Evolutionary conservation across 2,113 vertebrate species (phyloP).

Genomic region (Neodon shergylaensis): DNA sequence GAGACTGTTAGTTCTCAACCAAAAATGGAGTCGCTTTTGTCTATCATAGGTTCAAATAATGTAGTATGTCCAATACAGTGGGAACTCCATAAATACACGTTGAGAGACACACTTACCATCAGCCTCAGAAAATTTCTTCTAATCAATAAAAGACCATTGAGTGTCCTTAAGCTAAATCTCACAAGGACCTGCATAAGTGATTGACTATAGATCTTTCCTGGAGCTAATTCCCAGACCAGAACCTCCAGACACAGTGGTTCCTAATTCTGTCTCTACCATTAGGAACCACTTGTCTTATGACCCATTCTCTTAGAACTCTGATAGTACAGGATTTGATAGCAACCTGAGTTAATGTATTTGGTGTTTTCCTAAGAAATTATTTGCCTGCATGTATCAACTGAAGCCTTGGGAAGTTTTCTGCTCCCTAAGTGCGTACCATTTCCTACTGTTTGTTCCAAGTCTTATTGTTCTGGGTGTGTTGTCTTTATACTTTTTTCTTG

Average conservation of each 20-base stretch:
- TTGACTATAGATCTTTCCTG: background rate
- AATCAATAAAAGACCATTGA: background rate
- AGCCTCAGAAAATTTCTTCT: constrained; percentile 4
- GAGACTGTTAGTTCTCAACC: background rate
- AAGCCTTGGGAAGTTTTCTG: background rate
- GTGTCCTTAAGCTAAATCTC: background rate
- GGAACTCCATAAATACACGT: background rate
- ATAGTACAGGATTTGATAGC: background rate
- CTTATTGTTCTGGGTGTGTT: background rate
- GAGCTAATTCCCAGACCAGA: background rate
- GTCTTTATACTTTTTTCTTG: background rate
- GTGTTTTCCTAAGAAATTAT: background rate
- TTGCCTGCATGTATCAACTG: background rate
- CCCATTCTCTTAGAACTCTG: background rate
- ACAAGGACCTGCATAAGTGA: background rate
- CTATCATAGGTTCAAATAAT: background rate
- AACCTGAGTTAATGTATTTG: constrained; percentile 2
- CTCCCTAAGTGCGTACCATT: background rate
- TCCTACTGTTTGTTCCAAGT: background rate
- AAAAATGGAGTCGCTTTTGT: background rate
- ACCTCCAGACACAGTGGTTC: background rate
- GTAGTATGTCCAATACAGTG: background rate
- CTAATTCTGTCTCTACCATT: background rate
- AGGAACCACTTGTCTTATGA: background rate
- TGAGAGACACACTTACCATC: background rate